Evolutionary conservation across 2,888 invertebrate genomes (phyloP).

Genomic region (Drosophila pseudotakahashii): DNA sequence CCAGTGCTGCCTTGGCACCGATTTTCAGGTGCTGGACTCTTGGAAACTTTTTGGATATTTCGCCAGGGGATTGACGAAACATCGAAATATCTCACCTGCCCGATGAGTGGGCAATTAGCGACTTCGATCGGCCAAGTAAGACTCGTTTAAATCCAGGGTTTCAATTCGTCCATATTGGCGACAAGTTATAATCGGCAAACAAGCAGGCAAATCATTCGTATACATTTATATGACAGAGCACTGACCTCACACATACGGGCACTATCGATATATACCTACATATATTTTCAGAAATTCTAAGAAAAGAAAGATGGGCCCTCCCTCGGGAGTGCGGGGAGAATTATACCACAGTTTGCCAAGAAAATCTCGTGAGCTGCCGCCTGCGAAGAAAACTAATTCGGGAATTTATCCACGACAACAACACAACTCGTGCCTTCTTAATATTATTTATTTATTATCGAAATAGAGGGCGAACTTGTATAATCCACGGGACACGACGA

Average conservation of each 20-base stretch:
- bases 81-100: slow-evolving; percentile 2
- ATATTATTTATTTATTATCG: slow-evolving; percentile 26
- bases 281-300: slow-evolving; percentile 26
- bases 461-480: slow-evolving; percentile 20
- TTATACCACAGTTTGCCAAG: slow-evolving; percentile 29
- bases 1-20: slow-evolving; percentile 35
- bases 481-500: slow-evolving; percentile 20
- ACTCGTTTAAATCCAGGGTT: background rate
- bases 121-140: slow-evolving; percentile 5
- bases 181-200: slow-evolving; percentile 21
- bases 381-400: slow-evolving; percentile 23
- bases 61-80: slow-evolving; percentile 8
- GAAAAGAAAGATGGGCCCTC: slow-evolving; percentile 24
- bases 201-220: slow-evolving; percentile 12
- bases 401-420: slow-evolving; percentile 20
- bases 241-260: slow-evolving; percentile 51
- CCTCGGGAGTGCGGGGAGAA: slow-evolving; percentile 14
- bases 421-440: slow-evolving; percentile 13
- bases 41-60: slow-evolving; percentile 10
- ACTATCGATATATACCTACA: background rate
- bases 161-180: slow-evolving; percentile 14
- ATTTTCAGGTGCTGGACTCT: background rate
- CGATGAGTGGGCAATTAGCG: slow-evolving; percentile 32
- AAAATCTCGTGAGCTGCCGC: slow-evolving; percentile 31
- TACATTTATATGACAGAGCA: slow-evolving; percentile 39